Conservation (phyloP, 2,888 invertebrate species). For the Hirtodrosophila trivittata region DNA sequence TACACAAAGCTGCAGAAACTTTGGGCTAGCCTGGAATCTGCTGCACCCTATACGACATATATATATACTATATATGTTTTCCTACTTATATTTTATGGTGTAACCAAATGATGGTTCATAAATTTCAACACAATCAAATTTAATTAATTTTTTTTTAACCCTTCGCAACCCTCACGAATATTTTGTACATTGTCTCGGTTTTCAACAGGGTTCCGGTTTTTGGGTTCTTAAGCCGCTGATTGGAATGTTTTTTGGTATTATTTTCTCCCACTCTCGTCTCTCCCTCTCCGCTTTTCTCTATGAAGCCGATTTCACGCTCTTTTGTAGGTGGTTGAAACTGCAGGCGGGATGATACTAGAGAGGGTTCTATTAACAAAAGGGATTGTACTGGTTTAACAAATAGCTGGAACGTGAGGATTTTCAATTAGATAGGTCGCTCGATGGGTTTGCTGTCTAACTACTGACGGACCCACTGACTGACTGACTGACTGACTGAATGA, state of each 20-base stretch:
- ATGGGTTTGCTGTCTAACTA: slow-evolving; percentile 7
- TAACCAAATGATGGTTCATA: slow-evolving; percentile 50
- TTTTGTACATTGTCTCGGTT: slow-evolving; percentile 51
- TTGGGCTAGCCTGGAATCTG: slow-evolving; percentile 35
- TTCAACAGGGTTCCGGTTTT: slow-evolving; percentile 46
- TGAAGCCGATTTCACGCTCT: slow-evolving; percentile 71
- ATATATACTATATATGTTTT: slow-evolving; percentile 2
- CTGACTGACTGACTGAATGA: slow-evolving; percentile 2
- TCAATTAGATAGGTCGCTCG: slow-evolving; percentile 68
- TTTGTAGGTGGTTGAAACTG: slow-evolving; percentile 60
- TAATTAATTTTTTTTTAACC: slow-evolving; percentile 70
- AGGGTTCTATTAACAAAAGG: slow-evolving; percentile 46
- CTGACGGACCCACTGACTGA: background rate
- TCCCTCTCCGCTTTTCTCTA: slow-evolving; percentile 8
- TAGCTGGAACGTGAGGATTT: slow-evolving; percentile 64
- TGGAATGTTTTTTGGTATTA: slow-evolving; percentile 67
- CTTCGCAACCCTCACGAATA: slow-evolving; percentile 47
- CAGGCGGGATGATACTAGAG: slow-evolving; percentile 5
- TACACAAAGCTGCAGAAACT: slow-evolving; percentile 27
- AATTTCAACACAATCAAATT: slow-evolving; percentile 75
- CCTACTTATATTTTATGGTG: slow-evolving; percentile 17
- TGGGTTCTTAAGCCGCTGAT: slow-evolving; percentile 69
- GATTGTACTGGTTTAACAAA: slow-evolving; percentile 45
- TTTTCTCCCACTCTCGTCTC: slow-evolving; percentile 18
- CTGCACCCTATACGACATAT: slow-evolving; percentile 39